These are phyloP conservation scores for Diloba caeruleocephala DNA, from an alignment of 2,888 invertebrate species.

Conservation along the genomic window DNA sequence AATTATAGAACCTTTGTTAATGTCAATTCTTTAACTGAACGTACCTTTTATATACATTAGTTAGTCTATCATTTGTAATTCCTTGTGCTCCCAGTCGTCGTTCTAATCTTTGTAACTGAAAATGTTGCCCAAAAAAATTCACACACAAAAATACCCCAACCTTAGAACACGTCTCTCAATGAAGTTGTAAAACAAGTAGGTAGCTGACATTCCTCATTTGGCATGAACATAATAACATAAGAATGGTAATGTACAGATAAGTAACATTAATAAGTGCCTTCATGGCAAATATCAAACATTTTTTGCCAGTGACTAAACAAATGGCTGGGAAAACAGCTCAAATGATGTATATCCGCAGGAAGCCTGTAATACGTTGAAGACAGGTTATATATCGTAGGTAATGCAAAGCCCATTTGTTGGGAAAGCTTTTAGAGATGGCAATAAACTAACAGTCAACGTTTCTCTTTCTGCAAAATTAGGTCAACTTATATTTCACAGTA, in stretches of 20 bases:
- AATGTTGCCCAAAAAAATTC: too few species aligned
- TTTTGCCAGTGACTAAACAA: slow-evolving; percentile 70
- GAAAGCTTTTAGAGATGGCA: slow-evolving; percentile 68
- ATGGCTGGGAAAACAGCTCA: slow-evolving; percentile 72
- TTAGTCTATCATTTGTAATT: too few species aligned
- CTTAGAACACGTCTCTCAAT: neutral
- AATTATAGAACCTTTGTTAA: too few species aligned
- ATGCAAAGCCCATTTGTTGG: slow-evolving; percentile 68
- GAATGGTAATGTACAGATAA: slow-evolving; percentile 20
- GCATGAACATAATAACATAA: slow-evolving; percentile 12
- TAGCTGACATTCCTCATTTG: slow-evolving; percentile 6
- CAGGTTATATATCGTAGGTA: slow-evolving; percentile 75
- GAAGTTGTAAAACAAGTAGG: slow-evolving; percentile 2
- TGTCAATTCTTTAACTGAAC: too few species aligned
- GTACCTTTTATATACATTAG: too few species aligned
- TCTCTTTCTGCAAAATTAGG: slow-evolving; percentile 42
- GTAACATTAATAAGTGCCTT: slow-evolving; percentile 32
- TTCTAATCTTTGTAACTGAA: too few species aligned
- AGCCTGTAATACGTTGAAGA: slow-evolving; percentile 73
- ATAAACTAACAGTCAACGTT: slow-evolving; percentile 60
- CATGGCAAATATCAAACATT: slow-evolving; percentile 67
- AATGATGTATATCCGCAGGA: slow-evolving; percentile 76
- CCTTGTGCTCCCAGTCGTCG: too few species aligned
- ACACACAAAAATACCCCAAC: neutral
- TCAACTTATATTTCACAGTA: slow-evolving; percentile 3